Conservation (phyloP, 2,113 vertebrate species). For the Platichthys stellatus region DNA sequence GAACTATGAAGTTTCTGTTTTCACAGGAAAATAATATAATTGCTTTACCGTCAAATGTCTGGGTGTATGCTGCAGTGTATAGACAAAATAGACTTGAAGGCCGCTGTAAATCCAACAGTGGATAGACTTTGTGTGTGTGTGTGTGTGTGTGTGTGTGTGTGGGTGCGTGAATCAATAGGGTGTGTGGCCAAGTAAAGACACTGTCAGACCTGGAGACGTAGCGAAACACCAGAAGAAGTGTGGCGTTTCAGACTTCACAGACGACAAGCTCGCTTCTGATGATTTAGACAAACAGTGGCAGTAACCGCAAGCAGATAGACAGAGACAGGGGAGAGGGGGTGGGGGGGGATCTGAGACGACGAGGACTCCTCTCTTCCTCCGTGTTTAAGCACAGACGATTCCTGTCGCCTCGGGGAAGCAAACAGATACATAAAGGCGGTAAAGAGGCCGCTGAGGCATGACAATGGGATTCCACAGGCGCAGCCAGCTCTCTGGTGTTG, state of each 20-base stretch:
- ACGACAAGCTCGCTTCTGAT: slow-evolving; percentile 60
- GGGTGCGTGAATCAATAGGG: background rate
- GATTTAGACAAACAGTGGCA: slow-evolving; percentile 68
- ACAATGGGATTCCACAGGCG: slow-evolving; percentile 48
- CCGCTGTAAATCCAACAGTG: background rate
- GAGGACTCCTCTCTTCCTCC: slow-evolving; percentile 49
- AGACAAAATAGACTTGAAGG: background rate
- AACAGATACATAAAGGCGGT: slow-evolving; percentile 71
- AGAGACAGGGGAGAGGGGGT: slow-evolving; percentile 9
- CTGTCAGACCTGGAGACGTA: slow-evolving; percentile 45
- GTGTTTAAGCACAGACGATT: slow-evolving; percentile 70
- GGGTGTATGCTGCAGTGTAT: background rate
- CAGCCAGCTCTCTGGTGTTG: slow-evolving; percentile 38
- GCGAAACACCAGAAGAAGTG: slow-evolving; percentile 33
- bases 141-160: background rate
- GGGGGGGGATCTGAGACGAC: slow-evolving; percentile 14
- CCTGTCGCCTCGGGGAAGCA: slow-evolving; percentile 67
- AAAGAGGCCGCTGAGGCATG: slow-evolving; percentile 55
- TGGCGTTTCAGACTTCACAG: slow-evolving; percentile 62
- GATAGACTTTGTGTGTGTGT: background rate
- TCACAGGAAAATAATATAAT: background rate
- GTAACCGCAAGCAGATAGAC: slow-evolving; percentile 42
- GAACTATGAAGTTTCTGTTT: background rate
- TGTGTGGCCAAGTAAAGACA: slow-evolving; percentile 14
- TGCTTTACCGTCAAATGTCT: no score